These are phyloP conservation scores for Entomobrya proxima DNA, from an alignment of 2,888 invertebrate genomes.

Conservation along the genomic window DNA sequence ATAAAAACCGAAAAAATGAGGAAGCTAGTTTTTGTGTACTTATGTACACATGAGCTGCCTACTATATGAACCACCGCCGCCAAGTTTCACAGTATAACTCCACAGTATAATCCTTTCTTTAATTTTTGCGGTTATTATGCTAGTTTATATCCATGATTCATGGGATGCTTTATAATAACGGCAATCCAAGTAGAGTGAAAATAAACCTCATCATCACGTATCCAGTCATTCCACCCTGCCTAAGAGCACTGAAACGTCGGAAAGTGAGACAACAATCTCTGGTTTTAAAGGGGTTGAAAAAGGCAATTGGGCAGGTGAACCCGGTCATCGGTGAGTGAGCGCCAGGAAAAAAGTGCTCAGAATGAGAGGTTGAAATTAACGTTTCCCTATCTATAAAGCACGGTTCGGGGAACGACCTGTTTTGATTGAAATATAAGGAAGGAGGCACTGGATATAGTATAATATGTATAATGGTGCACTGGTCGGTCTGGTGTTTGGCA, in stretches of 20 bases:
- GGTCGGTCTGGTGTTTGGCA: slow-evolving; percentile 18
- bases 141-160: slow-evolving; percentile 53
- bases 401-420: background rate
- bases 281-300: slow-evolving; percentile 42
- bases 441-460: too few relatives aligned
- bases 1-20: slow-evolving; percentile 15
- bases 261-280: slow-evolving; percentile 56
- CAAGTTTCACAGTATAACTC: background rate
- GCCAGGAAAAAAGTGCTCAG: background rate
- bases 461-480: background rate
- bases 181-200: slow-evolving; percentile 33
- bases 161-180: slow-evolving; percentile 57
- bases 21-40: background rate
- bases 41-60: background rate
- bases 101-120: slow-evolving; percentile 1
- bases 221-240: background rate
- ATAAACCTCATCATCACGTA: slow-evolving; percentile 49
- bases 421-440: slow-evolving; percentile 41
- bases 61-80: background rate
- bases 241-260: slow-evolving; percentile 34
- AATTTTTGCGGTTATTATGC: slow-evolving; percentile 50
- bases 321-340: slow-evolving; percentile 27
- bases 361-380: slow-evolving; percentile 12
- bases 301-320: slow-evolving; percentile 60
- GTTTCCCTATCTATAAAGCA: background rate